Percentiles rank a stretch among this genome's conserved stretches.
Evolutionary conservation across 2,888 invertebrate species (phyloP).

Genomic region (Pheosia tremula): DNA sequence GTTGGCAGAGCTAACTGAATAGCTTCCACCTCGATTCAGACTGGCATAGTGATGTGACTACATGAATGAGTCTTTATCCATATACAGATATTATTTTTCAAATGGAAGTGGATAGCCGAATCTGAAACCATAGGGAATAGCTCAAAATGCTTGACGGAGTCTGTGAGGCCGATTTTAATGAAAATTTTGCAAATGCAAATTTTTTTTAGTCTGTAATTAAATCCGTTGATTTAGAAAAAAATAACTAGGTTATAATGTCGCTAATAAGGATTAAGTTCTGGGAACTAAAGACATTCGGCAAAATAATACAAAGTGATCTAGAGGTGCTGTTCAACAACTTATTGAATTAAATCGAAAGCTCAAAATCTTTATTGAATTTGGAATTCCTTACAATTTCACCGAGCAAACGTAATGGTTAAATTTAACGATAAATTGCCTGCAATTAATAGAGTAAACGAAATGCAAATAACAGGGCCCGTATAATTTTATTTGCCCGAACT

Average conservation of each 20-base stretch:
- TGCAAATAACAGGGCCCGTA: constrained; percentile 1
- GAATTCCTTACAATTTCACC: background rate
- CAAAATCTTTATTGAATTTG: background rate
- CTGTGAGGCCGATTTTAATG: no score
- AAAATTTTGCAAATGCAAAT: no score
- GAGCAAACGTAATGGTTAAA: background rate
- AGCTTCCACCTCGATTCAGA: constrained; percentile 33
- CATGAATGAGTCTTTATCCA: constrained; percentile 18
- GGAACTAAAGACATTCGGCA: no score
- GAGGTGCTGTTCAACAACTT: no score
- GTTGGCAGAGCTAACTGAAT: constrained; percentile 50
- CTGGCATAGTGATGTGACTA: constrained; percentile 40
- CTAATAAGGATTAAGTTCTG: no score
- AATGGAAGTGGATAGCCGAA: no score
- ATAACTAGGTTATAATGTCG: no score
- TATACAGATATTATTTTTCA: background rate
- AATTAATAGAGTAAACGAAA: constrained; percentile 3
- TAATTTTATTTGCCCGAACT: constrained; percentile 5
- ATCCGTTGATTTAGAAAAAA: no score
- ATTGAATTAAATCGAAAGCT: background rate
- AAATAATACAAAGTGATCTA: no score
- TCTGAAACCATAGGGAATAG: no score
- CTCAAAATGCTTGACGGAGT: no score
- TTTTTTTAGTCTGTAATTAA: no score
- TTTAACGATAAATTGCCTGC: constrained; percentile 1